Conservation (phyloP, 2,888 invertebrate species). For the Camponotus fellah region DNA sequence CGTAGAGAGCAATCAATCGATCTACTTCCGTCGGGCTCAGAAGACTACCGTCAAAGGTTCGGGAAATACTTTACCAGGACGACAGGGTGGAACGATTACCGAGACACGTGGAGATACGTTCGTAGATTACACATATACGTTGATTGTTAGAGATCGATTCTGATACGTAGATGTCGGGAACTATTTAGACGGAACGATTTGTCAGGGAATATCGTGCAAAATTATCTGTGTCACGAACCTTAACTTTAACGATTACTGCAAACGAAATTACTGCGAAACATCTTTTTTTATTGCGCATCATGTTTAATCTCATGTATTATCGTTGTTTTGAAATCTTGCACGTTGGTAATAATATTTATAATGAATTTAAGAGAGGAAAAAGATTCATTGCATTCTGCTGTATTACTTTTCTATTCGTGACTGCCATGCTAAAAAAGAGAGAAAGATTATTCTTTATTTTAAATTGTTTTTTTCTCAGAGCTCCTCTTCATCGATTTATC, state of each 20-base stretch:
- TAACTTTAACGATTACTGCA: slow-evolving; percentile 8
- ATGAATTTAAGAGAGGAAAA: slow-evolving; percentile 9
- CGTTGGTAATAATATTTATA: slow-evolving; percentile 22
- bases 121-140: slow-evolving; percentile 5
- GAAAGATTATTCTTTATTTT: slow-evolving; percentile 21
- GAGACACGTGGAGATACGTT: slow-evolving; percentile 8
- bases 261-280: neutral
- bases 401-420: slow-evolving; percentile 59
- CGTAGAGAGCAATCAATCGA: slow-evolving; percentile 62
- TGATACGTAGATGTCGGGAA: neutral
- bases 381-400: slow-evolving; percentile 5
- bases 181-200: neutral
- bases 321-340: slow-evolving; percentile 20
- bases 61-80: slow-evolving; percentile 48
- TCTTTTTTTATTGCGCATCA: neutral
- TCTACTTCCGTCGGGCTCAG: slow-evolving; percentile 58
- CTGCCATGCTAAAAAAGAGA: slow-evolving; percentile 27
- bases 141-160: slow-evolving; percentile 23
- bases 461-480: slow-evolving; percentile 47
- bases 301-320: neutral
- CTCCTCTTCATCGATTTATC: slow-evolving; percentile 39
- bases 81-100: slow-evolving; percentile 47
- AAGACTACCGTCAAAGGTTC: slow-evolving; percentile 24
- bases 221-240: neutral
- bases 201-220: neutral